These are phyloP conservation scores for Anomalospiza imberbis DNA, from an alignment of 2,797 vertebrate genomes.

Conservation along the genomic window DNA sequence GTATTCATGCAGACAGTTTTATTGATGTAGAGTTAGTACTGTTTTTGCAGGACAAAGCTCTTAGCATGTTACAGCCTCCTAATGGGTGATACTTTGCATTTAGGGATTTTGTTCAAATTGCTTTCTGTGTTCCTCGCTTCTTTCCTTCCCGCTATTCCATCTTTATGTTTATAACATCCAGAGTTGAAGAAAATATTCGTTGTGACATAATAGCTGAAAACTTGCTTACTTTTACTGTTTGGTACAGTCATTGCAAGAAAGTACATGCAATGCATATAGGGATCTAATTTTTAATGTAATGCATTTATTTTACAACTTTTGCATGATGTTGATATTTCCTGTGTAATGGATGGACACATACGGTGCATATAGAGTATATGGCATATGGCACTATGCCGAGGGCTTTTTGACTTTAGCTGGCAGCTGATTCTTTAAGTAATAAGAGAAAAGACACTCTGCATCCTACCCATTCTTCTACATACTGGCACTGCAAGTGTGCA, in stretches of 20 bases:
- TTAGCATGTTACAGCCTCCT: background rate
- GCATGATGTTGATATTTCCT: background rate
- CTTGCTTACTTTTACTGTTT: background rate
- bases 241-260: background rate
- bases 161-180: background rate
- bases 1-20: background rate
- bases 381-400: background rate
- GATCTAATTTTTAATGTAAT: background rate
- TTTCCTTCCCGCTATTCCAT: fast-evolving
- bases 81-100: background rate
- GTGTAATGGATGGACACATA: background rate
- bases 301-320: background rate
- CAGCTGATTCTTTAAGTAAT: background rate
- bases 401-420: background rate
- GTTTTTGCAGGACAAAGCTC: background rate
- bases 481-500: background rate
- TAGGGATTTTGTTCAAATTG: background rate
- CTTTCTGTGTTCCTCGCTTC: background rate
- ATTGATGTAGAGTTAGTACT: background rate
- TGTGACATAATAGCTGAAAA: background rate
- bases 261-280: background rate
- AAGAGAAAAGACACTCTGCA: background rate
- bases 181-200: background rate
- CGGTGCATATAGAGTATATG: background rate
- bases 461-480: background rate